phyloP scores from a whole-genome alignment of 2,888 invertebrate genomes.

The Euproctis similis region DNA sequence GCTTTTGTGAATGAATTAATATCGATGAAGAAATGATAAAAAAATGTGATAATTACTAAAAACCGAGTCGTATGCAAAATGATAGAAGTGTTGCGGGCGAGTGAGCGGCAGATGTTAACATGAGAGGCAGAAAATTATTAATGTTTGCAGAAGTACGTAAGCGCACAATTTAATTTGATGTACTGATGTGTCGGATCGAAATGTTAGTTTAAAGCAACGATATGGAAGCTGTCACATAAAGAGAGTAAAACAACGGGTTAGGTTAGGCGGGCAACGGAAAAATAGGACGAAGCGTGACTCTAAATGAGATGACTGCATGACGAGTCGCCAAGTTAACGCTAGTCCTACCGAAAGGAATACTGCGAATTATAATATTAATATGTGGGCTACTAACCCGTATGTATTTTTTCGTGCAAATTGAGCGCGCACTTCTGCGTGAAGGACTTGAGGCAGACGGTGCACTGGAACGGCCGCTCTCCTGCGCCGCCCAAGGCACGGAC shows the following conservation, averaged over 20 bases:
- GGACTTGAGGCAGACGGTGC: slow-evolving; percentile 78
- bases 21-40: slow-evolving; percentile 68
- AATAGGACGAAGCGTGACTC: slow-evolving; percentile 69
- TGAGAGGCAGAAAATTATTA: slow-evolving; percentile 43
- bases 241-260: slow-evolving; percentile 61
- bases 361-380: slow-evolving; percentile 58
- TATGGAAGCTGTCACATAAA: slow-evolving; percentile 58
- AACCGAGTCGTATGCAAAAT: slow-evolving; percentile 48
- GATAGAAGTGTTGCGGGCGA: slow-evolving; percentile 37
- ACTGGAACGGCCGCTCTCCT: slow-evolving; percentile 78
- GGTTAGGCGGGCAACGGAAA: slow-evolving; percentile 71
- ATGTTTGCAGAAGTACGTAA: slow-evolving; percentile 62
- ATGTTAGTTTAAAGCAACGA: slow-evolving; percentile 71
- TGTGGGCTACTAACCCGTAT: slow-evolving; percentile 78
- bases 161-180: slow-evolving; percentile 54
- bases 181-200: slow-evolving; percentile 54
- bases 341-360: slow-evolving; percentile 54
- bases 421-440: slow-evolving; percentile 79
- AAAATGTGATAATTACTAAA: slow-evolving; percentile 52
- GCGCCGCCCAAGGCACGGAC: slow-evolving; percentile 55
- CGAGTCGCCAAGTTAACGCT: slow-evolving; percentile 49
- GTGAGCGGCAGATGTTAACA: slow-evolving; percentile 40
- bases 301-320: slow-evolving; percentile 59
- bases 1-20: slow-evolving; percentile 74
- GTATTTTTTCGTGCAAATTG: slow-evolving; percentile 79